A percentile compares a stretch with the other conserved stretches of the same genome.
Conservation (phyloP, 2,113 vertebrate species). For the Pangasianodon hypophthalmus region DNA sequence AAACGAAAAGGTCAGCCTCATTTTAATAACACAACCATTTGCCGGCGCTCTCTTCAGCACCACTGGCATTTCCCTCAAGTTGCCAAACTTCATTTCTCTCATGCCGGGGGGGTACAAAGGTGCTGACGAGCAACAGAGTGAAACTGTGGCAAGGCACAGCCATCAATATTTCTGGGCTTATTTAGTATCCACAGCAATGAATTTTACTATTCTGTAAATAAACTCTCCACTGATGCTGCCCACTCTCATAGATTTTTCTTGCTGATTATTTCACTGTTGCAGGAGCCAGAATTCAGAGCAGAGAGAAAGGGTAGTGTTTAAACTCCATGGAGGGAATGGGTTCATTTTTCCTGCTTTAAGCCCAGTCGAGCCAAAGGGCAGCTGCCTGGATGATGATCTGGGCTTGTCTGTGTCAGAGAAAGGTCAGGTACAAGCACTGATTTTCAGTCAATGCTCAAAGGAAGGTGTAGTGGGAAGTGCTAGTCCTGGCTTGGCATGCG, state of each 20-base stretch:
- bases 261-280: slow-evolving; percentile 59
- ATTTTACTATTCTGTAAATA: slow-evolving; percentile 56
- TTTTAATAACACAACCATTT: slow-evolving; percentile 72
- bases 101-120: slow-evolving; percentile 58
- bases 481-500: neutral
- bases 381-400: slow-evolving; percentile 49
- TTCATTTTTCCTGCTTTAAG: slow-evolving; percentile 45
- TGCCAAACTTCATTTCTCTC: slow-evolving; percentile 47
- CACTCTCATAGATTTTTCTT: slow-evolving; percentile 57
- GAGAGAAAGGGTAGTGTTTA: slow-evolving; percentile 15
- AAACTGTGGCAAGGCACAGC: slow-evolving; percentile 59
- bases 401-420: slow-evolving; percentile 58
- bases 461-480: slow-evolving; percentile 3
- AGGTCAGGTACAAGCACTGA: slow-evolving; percentile 64
- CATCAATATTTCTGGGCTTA: slow-evolving; percentile 65
- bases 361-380: slow-evolving; percentile 49
- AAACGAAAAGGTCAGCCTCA: slow-evolving; percentile 62
- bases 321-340: slow-evolving; percentile 34
- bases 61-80: slow-evolving; percentile 60
- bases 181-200: slow-evolving; percentile 64
- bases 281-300: slow-evolving; percentile 37
- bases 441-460: slow-evolving; percentile 25
- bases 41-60: slow-evolving; percentile 62
- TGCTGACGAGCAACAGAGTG: slow-evolving; percentile 51
- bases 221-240: slow-evolving; percentile 56